Base-by-base conservation (phyloP, 2,888 invertebrate species). In the Rhorus exstirpatorius region DNA sequence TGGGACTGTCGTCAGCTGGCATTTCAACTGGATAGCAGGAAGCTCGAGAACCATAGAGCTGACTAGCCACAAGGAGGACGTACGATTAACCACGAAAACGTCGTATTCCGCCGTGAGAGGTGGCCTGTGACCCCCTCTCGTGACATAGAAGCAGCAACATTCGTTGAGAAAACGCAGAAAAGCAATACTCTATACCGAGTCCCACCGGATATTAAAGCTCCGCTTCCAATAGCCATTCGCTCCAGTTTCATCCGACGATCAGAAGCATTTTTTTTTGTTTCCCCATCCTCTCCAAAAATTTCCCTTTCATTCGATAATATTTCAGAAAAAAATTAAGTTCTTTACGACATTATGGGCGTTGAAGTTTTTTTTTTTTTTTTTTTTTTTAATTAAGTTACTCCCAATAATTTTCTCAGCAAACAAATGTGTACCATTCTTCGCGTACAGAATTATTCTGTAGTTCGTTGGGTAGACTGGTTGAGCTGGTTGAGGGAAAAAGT, bases 131-230 rank as follows among this genome's bases (percentile, higher is more conserved):
- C n/a, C n/a, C n/a, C n/a, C n/a, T n/a, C n/a, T n/a, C n/a, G n/a
- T n/a, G n/a, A n/a, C n/a, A n/a, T n/a, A n/a, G n/a, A n/a, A n/a
- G n/a, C n/a, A n/a, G n/a, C n/a, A n/a, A n/a, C n/a, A n/a, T n/a
- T n/a, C n/a, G 31, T 31, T 3, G 31, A 6, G 6, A 49, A 72
- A 60, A 60, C 31, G 49, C 21, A 14, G 24, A 49, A 49, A 49
- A 35, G 60, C 31, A 44, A 55, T 26, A 71, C 46, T 31, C 26
- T 17, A 51, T 71, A 65, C 38, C 46, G 49, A 46, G 35, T 49
- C 44, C 14, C 70, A 58, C 80, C 80, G 80, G 80, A 81, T 81
- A 81, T 81, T 81, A 81, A 81, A 81, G 70, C 76, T 81, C 80
- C 55, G 55, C 31, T 75, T 70, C 68, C 49, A 46, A 14, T 70